Base-by-base conservation (phyloP, 2,797 vertebrate species). In the Siniperca obscura region DNA sequence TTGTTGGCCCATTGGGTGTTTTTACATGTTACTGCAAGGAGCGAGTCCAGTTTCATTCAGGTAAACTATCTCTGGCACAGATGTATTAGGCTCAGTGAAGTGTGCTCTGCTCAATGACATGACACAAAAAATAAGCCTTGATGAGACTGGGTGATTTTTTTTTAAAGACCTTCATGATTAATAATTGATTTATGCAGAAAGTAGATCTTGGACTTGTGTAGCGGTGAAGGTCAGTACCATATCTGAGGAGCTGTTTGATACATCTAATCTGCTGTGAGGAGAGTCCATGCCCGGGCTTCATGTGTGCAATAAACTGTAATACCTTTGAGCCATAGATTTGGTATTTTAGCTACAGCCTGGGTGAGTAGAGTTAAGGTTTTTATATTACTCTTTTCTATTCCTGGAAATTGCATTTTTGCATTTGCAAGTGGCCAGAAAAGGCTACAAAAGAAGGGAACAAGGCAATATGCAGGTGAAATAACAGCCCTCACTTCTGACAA, bases 171-270 rank as follows among this genome's bases (percentile, higher is more conserved):
- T 64, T 78, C 68, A 48, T 73, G 36, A 84, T 89, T 74, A 89
- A 91, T 87, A 82, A 88, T 87, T 89, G 82, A 91, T 89, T 80
- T 7, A 83, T 69, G 59, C 84, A 83, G 76, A 76, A 80, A 84
- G 83, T 53, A 68, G 74, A 82, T 89, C 67, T 70, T 85, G 73
- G 74, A 61, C 57, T 72, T 56, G 60, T 53, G 74, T 67, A 68
- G 30, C 12, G 0, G n/a, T 90, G 88, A 85, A 91, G 85, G 89
- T 90, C 87, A 80, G 64, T 56, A 74, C 36, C 27, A 50, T 79
- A 80, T 89, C 75, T 56, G 56, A 83, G 69, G 61, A 70, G 71
- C 50, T 38, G 75, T 86, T 77, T 81, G 60, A 80, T 73, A 66
- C 53, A 78, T 74, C 69, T 80, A 76, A 72, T 77, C 69, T 80